phyloP scores from a whole-genome alignment of 2,797 vertebrate species.

The Enteromius thamalakanensis region DNA sequence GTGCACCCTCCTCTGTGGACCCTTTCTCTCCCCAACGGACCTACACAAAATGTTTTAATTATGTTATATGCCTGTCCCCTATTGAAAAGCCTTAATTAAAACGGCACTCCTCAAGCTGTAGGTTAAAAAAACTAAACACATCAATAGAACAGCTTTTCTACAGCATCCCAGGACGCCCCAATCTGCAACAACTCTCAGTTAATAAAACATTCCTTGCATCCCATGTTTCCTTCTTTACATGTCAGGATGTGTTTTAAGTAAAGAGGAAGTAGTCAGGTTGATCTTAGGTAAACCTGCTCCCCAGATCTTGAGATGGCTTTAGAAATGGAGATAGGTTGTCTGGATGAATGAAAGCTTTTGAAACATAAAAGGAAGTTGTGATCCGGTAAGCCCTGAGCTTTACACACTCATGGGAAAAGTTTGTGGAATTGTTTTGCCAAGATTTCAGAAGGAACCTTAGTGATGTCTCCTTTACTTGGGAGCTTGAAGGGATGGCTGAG shows the following conservation, averaged over 20 bases:
- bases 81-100: constrained; percentile 72
- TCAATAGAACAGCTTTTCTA: constrained; percentile 74
- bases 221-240: constrained; percentile 48
- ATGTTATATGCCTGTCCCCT: background rate
- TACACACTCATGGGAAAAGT: constrained; percentile 45
- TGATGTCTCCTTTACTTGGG: constrained; percentile 54
- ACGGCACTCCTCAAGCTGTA: constrained; percentile 70
- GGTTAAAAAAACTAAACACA: constrained; percentile 70
- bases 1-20: constrained; percentile 94
- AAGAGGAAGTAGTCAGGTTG: constrained; percentile 56
- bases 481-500: constrained; percentile 46
- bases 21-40: constrained; percentile 97
- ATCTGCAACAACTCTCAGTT: constrained; percentile 54
- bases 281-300: constrained; percentile 59
- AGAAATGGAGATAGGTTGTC: constrained; percentile 67
- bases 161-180: constrained; percentile 60
- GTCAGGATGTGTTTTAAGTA: constrained; percentile 56
- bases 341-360: constrained; percentile 61
- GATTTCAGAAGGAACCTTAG: constrained; percentile 64
- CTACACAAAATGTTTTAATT: constrained; percentile 65
- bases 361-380: constrained; percentile 45
- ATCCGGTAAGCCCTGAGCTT: background rate
- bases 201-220: constrained; percentile 72
- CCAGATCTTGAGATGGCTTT: constrained; percentile 42
- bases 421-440: constrained; percentile 55